Evolutionary conservation across 2,888 invertebrate species (phyloP), one percentile per base, ranked within the genome.

Genomic region (Meganola albula): DNA sequence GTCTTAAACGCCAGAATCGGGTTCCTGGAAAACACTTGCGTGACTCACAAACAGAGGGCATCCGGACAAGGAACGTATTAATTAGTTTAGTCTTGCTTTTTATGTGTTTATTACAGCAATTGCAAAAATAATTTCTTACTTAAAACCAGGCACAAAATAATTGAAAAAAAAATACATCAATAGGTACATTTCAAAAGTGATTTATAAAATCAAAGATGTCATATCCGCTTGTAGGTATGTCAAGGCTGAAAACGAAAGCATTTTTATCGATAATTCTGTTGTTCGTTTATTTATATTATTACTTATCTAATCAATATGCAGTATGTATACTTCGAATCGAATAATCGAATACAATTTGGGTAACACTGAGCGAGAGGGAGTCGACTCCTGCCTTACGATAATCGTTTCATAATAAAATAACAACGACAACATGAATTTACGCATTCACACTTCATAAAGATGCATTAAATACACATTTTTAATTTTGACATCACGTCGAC

Each of bases 261-360:
- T 47, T 42, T 52, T 52, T n/a, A n/a, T 56, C 57, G 49, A 55
- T 63, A 63, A 62, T 58, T 53, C 47, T 48, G 30, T 40, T 56
- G 57, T 55, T 56, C 48, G 37, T 54, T 59, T 64, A 64, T 47
- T n/a, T n/a, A 54, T 53, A 58, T 50, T 62, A 62, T 58, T 61
- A 59, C 35, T 64, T 64, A 69, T 58, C 51, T 53, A 53, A 51
- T 48, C 40, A 34, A 48, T 55, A 53, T 44, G 47, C 51, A 51
- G 44, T 58, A 52, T 62, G 54, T 58, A 57, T 67, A 63, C 58
- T 54, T 63, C 52, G 44, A 58, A 48, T 59, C 54, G 58, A 50
- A 45, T 48, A 58, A 48, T 59, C 54, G 58, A 50, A 45, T 48
- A 48, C 32, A 36, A 48, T 48, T 48, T 46, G 51, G 45, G 51